Evolutionary conservation across 2,797 vertebrate genomes (phyloP), one percentile per base, ranked within the genome.

Genomic region (Danio kyathit): DNA sequence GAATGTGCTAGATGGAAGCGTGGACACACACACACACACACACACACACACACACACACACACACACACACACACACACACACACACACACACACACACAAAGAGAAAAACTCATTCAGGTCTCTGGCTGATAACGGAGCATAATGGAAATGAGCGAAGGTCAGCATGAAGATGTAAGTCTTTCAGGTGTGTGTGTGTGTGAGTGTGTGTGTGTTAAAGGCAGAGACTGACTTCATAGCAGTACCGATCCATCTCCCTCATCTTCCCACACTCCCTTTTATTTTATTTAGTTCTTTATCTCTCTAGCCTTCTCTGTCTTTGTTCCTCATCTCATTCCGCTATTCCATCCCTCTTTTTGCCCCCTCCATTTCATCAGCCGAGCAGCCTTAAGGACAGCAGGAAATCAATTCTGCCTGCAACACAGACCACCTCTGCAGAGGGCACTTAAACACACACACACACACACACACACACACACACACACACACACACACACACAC

Each of bases 351-450:
- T 63, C 52, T 63, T 48, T 43, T 40, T 54, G 13, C 16, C 19
- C 43, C 41, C 51, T 65, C 70, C 51, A 80, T 80, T 80, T 80
- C 79, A 80, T 80, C 79, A 80, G 61, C 61, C 51, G 5, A 66
- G 70, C 14, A 74, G 51, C 70, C 70, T 74, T 74, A 74, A 80
- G 70, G 79, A 80, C 70, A 73, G 79, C 63, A 74, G 61, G 70
- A 80, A 80, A 80, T 80, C 70, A 80, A 80, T 80, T 74, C 79
- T 56, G 60, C 69, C 61, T 80, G 79, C 70, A 65, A 80, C 70
- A 66, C 61, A 66, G 70, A 74, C 60, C 70, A 80, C 79, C 79
- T 80, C 79, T 80, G 79, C 79, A 80, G 70, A 80, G 79, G 70
- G 51, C 70, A 79, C 77, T 70, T 79, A 71, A 17, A 74, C 43